Base-by-base conservation (phyloP, 53 echinoderm and acorn worm genomes). In the Luidia sarsii region DNA sequence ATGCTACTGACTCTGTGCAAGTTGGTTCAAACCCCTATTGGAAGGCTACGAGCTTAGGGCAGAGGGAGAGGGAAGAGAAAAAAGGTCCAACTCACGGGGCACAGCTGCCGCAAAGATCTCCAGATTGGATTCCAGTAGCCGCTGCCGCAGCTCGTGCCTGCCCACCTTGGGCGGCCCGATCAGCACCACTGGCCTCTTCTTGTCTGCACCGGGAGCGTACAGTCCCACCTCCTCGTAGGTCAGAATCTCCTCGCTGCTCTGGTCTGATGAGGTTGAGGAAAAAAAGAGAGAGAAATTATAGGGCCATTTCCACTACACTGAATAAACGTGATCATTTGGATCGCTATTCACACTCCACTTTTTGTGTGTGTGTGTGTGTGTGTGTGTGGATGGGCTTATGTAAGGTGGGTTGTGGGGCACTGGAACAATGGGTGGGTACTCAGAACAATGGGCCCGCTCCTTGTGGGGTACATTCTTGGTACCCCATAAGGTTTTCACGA, bases 81-180 rank as follows among this genome's bases (percentile, higher is more conserved):
- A 64, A n/a, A 51, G 33, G 27, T 5, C 4, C 1, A 27, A 91
- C 99, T 94, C 88, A 97, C 99, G 99, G 60, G 99, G 99, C 38
- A 97, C 91, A 24, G 99, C 91, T 86, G 93, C 89, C 75, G 91
- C 88, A 62, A 82, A 97, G 33, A 70, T 80, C 10, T 79, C 65
- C n/a, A n/a, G n/a, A 27, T 91, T 75, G 35, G 88, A 74, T 49
- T 94, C 99, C 54, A 97, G 61, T 39, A 97, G 55, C 69, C 81
- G 94, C 82, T 91, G 89, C 54, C 90, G 86, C 51, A 97, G 83
- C 49, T 97, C 93, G 35, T 97, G 90, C 23, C 94, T 88, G 16
- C 99, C 99, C 14, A 97, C 99, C 43, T 91, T 94, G 39, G 91
- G 90, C 21, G 99, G 99, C 4, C 99, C 99, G 19, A 97, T 91